These are phyloP conservation scores for Paguma larvata DNA, from an alignment of 2,797 vertebrate genomes.

Conservation along the genomic window DNA sequence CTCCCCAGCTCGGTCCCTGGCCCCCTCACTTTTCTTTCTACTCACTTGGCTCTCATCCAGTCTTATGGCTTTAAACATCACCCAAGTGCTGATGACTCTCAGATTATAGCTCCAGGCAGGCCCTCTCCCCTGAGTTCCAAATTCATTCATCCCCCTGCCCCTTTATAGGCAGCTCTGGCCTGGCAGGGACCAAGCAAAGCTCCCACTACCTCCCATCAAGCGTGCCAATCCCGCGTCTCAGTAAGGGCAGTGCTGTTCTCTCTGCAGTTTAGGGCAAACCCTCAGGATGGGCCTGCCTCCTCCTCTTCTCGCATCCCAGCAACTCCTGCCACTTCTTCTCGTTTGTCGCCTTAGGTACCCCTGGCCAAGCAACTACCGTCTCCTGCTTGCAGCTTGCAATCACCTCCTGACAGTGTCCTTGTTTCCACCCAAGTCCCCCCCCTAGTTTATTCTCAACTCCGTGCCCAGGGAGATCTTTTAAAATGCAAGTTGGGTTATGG, in stretches of 20 bases:
- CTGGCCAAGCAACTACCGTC: background rate
- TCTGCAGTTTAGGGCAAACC: background rate
- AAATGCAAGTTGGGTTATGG: fast-evolving
- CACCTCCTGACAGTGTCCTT: background rate
- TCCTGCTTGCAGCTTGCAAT: background rate
- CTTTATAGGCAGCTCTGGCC: background rate
- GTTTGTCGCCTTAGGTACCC: fast-evolving
- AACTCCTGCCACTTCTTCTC: background rate
- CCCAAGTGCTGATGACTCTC: background rate
- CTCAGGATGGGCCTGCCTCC: no score
- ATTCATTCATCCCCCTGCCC: background rate
- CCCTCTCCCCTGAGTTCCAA: background rate
- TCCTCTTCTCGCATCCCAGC: background rate
- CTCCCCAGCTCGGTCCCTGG: background rate
- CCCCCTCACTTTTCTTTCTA: background rate
- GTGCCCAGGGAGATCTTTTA: background rate
- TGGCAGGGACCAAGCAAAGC: background rate
- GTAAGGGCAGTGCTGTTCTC: background rate
- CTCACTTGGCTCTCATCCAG: background rate
- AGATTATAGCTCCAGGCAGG: background rate
- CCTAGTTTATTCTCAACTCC: background rate
- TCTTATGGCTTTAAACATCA: background rate
- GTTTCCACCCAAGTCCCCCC: no score
- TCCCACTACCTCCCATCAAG: fast-evolving
- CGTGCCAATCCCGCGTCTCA: fast-evolving